Conservation (phyloP, 2,888 invertebrate species). For the Cryptosula pallasiana region DNA sequence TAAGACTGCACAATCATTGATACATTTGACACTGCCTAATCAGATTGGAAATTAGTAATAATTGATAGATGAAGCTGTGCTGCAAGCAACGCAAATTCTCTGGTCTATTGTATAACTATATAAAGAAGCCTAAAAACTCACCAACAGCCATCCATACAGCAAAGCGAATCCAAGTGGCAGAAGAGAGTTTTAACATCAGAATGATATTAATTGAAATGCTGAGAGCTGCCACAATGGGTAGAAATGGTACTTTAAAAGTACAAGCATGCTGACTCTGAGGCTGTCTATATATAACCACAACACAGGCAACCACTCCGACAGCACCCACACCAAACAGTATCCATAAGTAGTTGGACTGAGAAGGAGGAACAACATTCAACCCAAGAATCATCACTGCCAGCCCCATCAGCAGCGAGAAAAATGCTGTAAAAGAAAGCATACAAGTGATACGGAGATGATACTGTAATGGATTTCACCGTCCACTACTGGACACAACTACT, state of each 20-base stretch:
- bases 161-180: slow-evolving; percentile 77
- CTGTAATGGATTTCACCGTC: too few relatives aligned
- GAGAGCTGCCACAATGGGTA: slow-evolving; percentile 73
- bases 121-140: too few relatives aligned
- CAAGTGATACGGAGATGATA: too few relatives aligned
- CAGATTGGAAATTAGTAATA: too few relatives aligned
- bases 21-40: too few relatives aligned
- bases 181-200: slow-evolving; percentile 74
- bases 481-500: too few relatives aligned
- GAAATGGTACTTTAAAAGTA: slow-evolving; percentile 63
- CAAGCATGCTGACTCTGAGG: slow-evolving; percentile 26
- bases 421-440: slow-evolving; percentile 4
- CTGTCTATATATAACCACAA: slow-evolving; percentile 25
- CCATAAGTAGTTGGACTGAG: background rate
- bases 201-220: slow-evolving; percentile 79
- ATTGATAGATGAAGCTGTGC: too few relatives aligned
- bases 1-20: too few relatives aligned
- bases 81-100: too few relatives aligned
- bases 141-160: slow-evolving; percentile 74
- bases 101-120: too few relatives aligned
- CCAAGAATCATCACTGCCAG: background rate
- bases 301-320: background rate
- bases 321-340: background rate
- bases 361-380: background rate
- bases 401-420: background rate